Percentiles rank a stretch among this genome's conserved stretches.
phyloP scores from a whole-genome alignment of 2,113 vertebrate genomes.

The Lathamus discolor region DNA sequence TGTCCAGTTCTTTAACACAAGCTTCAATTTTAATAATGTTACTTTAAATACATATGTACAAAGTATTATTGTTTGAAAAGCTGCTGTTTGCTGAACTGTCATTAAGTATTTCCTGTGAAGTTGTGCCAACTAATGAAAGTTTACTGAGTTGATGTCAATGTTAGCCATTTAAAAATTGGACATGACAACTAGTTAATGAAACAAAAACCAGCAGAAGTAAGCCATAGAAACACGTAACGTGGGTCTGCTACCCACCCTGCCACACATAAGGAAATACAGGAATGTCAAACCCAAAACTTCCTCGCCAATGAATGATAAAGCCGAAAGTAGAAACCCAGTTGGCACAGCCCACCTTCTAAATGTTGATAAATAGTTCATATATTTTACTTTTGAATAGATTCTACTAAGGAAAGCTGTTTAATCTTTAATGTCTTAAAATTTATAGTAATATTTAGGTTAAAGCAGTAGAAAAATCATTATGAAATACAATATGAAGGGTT shows the following conservation, averaged over 20 bases:
- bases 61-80: constrained; percentile 76
- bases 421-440: constrained; percentile 76
- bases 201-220: constrained; percentile 37
- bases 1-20: constrained; percentile 66
- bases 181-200: background rate
- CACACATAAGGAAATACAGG: background rate
- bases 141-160: constrained; percentile 4
- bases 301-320: background rate
- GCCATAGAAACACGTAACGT: background rate
- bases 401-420: constrained; percentile 70
- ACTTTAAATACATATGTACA: constrained; percentile 71
- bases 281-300: constrained; percentile 6
- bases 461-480: constrained; percentile 68
- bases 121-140: constrained; percentile 74
- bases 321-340: constrained; percentile 57
- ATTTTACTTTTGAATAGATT: constrained; percentile 68
- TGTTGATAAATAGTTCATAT: constrained; percentile 68
- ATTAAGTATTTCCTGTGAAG: constrained; percentile 74
- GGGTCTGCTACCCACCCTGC: background rate
- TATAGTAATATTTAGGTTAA: constrained; percentile 69
- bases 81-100: constrained; percentile 75
- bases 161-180: constrained; percentile 21
- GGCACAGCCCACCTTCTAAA: constrained; percentile 73
- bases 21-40: constrained; percentile 69
- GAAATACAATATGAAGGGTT: constrained; percentile 70